These are phyloP conservation scores for Maconellicoccus hirsutus DNA, from an alignment of 1,140 invertebrate genomes.

Conservation along the genomic window DNA sequence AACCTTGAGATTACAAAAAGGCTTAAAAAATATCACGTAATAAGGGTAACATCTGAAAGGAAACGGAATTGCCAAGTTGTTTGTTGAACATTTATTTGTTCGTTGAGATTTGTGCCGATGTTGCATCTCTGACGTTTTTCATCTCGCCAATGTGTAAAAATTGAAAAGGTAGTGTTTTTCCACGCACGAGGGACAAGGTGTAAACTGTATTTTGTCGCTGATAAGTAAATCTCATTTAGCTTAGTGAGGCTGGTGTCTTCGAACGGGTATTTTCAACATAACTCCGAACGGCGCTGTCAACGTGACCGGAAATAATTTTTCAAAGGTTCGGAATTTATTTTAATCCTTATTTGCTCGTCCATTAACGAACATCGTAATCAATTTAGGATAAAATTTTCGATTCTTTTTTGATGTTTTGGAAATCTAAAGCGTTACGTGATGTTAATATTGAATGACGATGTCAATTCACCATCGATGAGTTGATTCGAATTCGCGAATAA, in stretches of 20 bases:
- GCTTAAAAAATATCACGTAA: slow-evolving; percentile 4
- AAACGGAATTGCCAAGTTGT: slow-evolving; percentile 3
- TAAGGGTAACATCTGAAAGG: neutral
- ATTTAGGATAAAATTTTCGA: neutral
- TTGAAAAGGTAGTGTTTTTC: neutral
- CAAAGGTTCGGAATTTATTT: neutral
- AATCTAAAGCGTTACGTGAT: no score
- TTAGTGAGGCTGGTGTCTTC: neutral
- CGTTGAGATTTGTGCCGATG: slow-evolving; percentile 7
- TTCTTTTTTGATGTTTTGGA: no score
- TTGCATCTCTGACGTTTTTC: slow-evolving; percentile 7
- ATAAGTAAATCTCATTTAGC: slow-evolving; percentile 4
- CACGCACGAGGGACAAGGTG: neutral
- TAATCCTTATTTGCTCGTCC: neutral
- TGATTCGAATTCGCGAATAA: no score
- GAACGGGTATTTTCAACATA: neutral
- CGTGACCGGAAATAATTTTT: neutral
- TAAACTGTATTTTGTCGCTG: neutral
- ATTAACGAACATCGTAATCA: neutral
- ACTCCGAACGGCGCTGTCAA: neutral
- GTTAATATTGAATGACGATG: no score
- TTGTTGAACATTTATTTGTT: slow-evolving; percentile 8
- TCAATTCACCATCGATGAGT: no score
- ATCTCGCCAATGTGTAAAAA: neutral
- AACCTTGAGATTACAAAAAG: neutral